These are phyloP conservation scores for Drosophila barbarae DNA, from an alignment of 2,888 invertebrate species.

Conservation along the genomic window DNA sequence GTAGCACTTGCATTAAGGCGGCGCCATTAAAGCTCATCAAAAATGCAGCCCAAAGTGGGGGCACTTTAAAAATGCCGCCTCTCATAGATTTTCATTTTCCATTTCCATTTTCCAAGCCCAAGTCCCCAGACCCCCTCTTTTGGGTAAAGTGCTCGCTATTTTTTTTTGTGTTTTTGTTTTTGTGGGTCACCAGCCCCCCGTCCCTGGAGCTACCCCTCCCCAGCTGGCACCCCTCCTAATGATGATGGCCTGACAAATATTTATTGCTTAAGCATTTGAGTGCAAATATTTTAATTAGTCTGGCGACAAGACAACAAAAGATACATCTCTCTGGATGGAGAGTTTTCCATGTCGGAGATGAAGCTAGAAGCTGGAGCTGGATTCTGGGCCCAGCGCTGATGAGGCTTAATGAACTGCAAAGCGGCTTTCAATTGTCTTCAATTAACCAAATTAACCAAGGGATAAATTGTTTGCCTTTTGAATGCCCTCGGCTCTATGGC, in stretches of 20 bases:
- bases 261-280: slow-evolving; percentile 75
- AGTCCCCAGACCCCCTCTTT: not conserved
- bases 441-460: slow-evolving; percentile 75
- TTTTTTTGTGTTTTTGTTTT: slow-evolving; percentile 10
- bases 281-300: slow-evolving; percentile 75
- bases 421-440: slow-evolving; percentile 73
- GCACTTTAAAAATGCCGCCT: slow-evolving; percentile 69
- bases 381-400: slow-evolving; percentile 31
- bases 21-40: slow-evolving; percentile 71
- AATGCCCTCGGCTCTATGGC: slow-evolving; percentile 14
- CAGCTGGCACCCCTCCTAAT: slow-evolving; percentile 42
- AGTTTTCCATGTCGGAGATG: not conserved
- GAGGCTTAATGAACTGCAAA: slow-evolving; percentile 72
- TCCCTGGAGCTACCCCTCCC: not conserved
- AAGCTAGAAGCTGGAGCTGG: slow-evolving; percentile 6
- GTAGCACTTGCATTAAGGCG: slow-evolving; percentile 66
- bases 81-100: slow-evolving; percentile 60
- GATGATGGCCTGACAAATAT: slow-evolving; percentile 73
- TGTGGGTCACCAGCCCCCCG: slow-evolving; percentile 19
- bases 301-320: slow-evolving; percentile 59
- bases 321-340: slow-evolving; percentile 3
- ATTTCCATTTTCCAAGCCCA: slow-evolving; percentile 30
- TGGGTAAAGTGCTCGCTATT: slow-evolving; percentile 19
- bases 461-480: slow-evolving; percentile 42
- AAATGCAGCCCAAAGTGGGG: slow-evolving; percentile 61